Evolutionary conservation across 2,888 invertebrate species (phyloP).

Genomic region (Anagyrus pseudococci): DNA sequence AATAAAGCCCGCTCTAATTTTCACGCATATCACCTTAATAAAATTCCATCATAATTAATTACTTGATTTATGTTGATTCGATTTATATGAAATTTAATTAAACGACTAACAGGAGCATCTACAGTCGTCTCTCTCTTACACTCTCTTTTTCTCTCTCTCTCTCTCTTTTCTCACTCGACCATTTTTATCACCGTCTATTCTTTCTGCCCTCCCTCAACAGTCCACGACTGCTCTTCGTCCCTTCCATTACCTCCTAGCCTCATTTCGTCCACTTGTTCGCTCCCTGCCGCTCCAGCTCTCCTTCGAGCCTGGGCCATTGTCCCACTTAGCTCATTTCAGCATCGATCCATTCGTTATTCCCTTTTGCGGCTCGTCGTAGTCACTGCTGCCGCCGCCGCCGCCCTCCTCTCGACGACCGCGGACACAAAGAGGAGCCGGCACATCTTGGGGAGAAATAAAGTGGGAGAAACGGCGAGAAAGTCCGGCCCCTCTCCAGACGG

Average conservation of each 20-base stretch:
- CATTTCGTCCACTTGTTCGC: slow-evolving; percentile 18
- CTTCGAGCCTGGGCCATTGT: slow-evolving; percentile 21
- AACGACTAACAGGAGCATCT: too few relatives aligned
- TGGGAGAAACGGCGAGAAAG: neutral
- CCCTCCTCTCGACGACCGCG: neutral
- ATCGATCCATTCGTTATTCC: slow-evolving; percentile 38
- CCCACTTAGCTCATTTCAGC: slow-evolving; percentile 23
- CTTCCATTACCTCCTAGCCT: slow-evolving; percentile 10
- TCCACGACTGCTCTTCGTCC: neutral
- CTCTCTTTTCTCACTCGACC: neutral
- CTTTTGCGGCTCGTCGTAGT: slow-evolving; percentile 9
- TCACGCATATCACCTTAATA: too few relatives aligned
- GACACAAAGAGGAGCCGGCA: slow-evolving; percentile 8
- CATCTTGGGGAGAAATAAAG: neutral
- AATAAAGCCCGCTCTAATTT: too few relatives aligned
- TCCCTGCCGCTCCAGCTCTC: slow-evolving; percentile 24
- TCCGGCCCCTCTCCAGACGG: too few relatives aligned
- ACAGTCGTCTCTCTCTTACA: neutral
- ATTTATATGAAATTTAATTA: too few relatives aligned
- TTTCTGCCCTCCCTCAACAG: neutral
- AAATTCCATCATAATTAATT: too few relatives aligned
- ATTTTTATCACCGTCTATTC: slow-evolving; percentile 5
- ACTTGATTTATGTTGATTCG: too few relatives aligned
- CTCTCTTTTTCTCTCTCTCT: neutral
- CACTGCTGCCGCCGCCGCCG: slow-evolving; percentile 4